phyloP scores from a whole-genome alignment of 1,140 invertebrate species.

The Leptonema lineaticorne region DNA sequence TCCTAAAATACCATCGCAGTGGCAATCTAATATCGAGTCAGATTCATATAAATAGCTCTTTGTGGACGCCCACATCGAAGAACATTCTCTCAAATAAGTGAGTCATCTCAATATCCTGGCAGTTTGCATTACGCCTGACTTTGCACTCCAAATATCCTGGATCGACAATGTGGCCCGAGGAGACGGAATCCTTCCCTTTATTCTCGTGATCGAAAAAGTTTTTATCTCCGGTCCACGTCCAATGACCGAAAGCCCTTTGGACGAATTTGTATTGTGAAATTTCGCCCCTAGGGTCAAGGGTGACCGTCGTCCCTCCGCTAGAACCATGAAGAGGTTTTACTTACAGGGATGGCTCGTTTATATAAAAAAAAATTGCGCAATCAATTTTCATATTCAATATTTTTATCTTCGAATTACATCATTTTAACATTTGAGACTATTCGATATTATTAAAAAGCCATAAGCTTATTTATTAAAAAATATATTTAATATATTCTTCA shows the following conservation, averaged over 20 bases:
- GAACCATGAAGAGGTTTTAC: no score
- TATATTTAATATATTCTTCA: no score
- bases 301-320: no score
- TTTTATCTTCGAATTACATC: no score
- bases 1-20: constrained; percentile 28
- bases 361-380: no score
- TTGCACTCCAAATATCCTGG: constrained; percentile 29
- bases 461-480: no score
- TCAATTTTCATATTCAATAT: no score
- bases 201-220: constrained; percentile 33
- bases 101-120: constrained; percentile 41
- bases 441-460: no score
- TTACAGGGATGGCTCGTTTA: no score
- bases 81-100: constrained; percentile 38
- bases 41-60: constrained; percentile 38
- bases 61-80: constrained; percentile 4
- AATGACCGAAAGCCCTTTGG: background rate
- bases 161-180: constrained; percentile 2
- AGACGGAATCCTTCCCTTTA: background rate
- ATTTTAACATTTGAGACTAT: no score
- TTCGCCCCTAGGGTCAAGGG: constrained; percentile 17
- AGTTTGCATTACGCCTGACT: constrained; percentile 37
- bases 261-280: constrained; percentile 32
- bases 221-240: constrained; percentile 33
- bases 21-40: constrained; percentile 37